These are phyloP conservation scores for Meliscaeva auricollis DNA, from an alignment of 2,888 invertebrate genomes.

Conservation along the genomic window DNA sequence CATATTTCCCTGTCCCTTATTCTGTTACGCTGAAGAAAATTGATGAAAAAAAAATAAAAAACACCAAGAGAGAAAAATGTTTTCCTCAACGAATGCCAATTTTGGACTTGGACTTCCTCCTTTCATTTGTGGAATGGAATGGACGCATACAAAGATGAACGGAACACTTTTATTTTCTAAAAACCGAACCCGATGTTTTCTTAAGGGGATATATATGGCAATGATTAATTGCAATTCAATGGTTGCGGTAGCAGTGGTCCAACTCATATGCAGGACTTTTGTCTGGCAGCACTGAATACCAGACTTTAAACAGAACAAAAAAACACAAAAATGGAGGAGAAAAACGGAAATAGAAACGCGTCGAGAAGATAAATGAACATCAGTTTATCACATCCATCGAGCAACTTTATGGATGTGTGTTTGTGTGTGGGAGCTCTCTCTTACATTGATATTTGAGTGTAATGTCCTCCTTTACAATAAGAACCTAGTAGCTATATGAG, in stretches of 20 bases:
- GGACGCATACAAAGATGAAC: slow-evolving; percentile 52
- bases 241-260: slow-evolving; percentile 69
- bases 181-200: slow-evolving; percentile 56
- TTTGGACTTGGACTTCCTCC: slow-evolving; percentile 58
- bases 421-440: neutral
- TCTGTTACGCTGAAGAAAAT: slow-evolving; percentile 27
- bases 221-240: slow-evolving; percentile 75
- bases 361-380: slow-evolving; percentile 76
- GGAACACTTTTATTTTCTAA: slow-evolving; percentile 71
- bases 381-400: slow-evolving; percentile 68
- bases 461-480: slow-evolving; percentile 15
- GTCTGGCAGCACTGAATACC: slow-evolving; percentile 18
- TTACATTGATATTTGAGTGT: slow-evolving; percentile 16
- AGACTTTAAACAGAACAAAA: slow-evolving; percentile 13
- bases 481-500: neutral
- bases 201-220: slow-evolving; percentile 63
- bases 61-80: slow-evolving; percentile 56
- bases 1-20: slow-evolving; percentile 4
- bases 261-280: slow-evolving; percentile 37
- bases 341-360: slow-evolving; percentile 69
- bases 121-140: slow-evolving; percentile 32
- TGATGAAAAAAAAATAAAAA: slow-evolving; percentile 18
- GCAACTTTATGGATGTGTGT: slow-evolving; percentile 20
- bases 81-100: slow-evolving; percentile 71
- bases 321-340: neutral